Evolutionary conservation across 1,140 invertebrate species (phyloP).

Genomic region (Drosophila punjabiensis): DNA sequence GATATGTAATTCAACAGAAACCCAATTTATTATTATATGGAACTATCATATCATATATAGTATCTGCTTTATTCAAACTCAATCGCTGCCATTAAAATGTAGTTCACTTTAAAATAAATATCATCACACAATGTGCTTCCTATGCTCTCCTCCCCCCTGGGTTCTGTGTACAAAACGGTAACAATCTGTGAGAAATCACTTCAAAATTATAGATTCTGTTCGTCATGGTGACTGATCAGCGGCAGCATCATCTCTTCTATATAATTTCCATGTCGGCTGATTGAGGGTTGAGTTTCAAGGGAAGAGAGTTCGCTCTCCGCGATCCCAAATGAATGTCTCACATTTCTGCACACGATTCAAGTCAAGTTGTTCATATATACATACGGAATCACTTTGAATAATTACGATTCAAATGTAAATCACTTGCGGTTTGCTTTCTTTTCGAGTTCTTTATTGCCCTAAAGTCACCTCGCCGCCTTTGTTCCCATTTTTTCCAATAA

Average conservation of each 20-base stretch:
- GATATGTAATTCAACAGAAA: no score
- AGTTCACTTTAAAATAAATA: constrained; percentile 7
- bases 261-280: constrained; percentile 31
- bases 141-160: neutral
- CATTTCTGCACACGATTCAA: constrained; percentile 5
- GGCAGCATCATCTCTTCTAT: constrained; percentile 10
- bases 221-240: constrained; percentile 40
- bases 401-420: constrained; percentile 37
- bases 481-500: constrained; percentile 23
- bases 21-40: no score
- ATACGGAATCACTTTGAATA: constrained; percentile 25
- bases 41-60: neutral
- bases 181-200: constrained; percentile 3
- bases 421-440: constrained; percentile 9
- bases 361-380: neutral
- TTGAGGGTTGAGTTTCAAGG: neutral
- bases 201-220: constrained; percentile 21
- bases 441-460: constrained; percentile 9
- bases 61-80: no score
- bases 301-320: constrained; percentile 12
- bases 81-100: neutral
- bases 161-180: constrained; percentile 1
- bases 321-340: constrained; percentile 6
- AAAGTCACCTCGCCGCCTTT: constrained; percentile 1
- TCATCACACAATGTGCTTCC: neutral